Percentiles rank a stretch among this genome's conserved stretches.
Conservation (phyloP, 2,797 vertebrate genomes). For the Tinamus major region DNA sequence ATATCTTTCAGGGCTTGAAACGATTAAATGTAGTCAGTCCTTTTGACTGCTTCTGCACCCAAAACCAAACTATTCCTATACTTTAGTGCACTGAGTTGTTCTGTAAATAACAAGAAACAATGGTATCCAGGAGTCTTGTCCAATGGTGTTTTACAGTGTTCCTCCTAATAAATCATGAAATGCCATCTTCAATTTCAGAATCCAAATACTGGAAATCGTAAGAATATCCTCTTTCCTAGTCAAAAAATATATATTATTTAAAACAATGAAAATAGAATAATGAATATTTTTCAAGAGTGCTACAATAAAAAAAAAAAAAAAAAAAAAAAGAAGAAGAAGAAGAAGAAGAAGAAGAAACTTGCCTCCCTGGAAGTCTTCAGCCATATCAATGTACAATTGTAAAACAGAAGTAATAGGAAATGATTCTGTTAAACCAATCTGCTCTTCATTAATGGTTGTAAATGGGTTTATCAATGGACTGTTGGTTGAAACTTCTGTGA, state of each 20-base stretch:
- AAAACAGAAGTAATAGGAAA: not conserved
- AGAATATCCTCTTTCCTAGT: not conserved
- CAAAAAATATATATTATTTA: not conserved
- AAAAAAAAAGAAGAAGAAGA: not conserved
- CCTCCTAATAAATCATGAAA: not conserved
- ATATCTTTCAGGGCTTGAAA: not conserved
- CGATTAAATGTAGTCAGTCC: not conserved
- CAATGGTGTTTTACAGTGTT: not conserved
- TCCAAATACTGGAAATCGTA: not conserved
- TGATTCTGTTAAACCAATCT: not conserved
- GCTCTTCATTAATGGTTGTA: not conserved
- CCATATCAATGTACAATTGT: not conserved
- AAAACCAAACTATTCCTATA: not conserved
- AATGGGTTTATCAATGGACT: not conserved
- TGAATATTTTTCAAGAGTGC: not conserved
- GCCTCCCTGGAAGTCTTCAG: not conserved
- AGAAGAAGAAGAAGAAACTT: not conserved
- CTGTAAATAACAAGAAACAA: not conserved
- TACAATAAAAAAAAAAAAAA: not conserved
- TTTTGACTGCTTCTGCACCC: not conserved
- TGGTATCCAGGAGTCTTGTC: not conserved
- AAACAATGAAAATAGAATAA: not conserved
- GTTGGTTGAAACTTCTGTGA: not conserved
- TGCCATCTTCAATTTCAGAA: not conserved
- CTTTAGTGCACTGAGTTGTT: not conserved